Evolutionary conservation across 2,797 vertebrate species (phyloP), one percentile per base, ranked within the genome.

Genomic region (Ptychobarbus kaznakovi): DNA sequence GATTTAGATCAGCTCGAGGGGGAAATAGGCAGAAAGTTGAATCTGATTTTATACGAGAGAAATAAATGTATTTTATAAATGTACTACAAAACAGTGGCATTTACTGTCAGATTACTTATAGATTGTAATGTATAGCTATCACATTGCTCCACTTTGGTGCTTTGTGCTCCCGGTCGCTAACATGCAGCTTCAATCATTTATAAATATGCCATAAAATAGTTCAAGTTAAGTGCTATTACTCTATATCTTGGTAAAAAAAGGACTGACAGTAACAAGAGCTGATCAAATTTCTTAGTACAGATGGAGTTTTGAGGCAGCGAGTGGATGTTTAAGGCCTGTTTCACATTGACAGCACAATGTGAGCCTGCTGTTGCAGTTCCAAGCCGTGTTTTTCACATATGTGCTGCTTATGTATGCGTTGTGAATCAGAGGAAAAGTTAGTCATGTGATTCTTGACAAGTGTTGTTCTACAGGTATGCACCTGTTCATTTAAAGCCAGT

Each of bases 361-460:
- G 61, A 68, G 78, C 61, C 61, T 80, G 75, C 80, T 85, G 46
- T 79, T 87, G 80, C 42, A 63, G 80, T 76, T 66, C 76, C 69
- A 85, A 78, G 12, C 11, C 18, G 8, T 10, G 28, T 46, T 80
- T 80, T 49, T 58, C 78, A 66, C 78, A 65, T 79, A 12, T 61
- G 22, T 61, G 77, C 22, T 65, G 22, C n/a, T 46, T 46, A 25
- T 6, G 22, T 42, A 40, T 63, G 11, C 20, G 5, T 16, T 83
- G 83, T 81, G 82, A 89, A 87, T 89, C 83, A 68, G 69, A 89
- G 38, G 65, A 77, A 76, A 72, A 61, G 79, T 75, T 82, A 82
- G 74, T 82, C 80, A 86, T 84, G 51, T 32, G 32, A 65, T 80
- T 35, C 18, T 65, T 79, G 40, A 53, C 40, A 74, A 51, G 63